Base-by-base conservation (phyloP, 2,888 invertebrate species). In the Melangyna quadrimaculata region DNA sequence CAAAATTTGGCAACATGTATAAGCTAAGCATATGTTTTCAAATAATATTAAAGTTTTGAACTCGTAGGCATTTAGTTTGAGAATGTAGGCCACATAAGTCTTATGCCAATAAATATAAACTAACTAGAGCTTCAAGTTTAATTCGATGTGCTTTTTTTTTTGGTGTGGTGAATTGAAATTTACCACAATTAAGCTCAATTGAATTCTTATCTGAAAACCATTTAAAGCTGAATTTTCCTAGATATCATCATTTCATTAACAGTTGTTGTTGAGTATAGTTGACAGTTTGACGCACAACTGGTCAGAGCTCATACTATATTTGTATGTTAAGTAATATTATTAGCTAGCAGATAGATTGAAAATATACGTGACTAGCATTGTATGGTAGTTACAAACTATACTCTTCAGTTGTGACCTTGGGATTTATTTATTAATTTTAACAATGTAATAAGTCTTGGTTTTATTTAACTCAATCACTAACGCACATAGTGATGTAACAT, bases 341-440 rank as follows among this genome's bases (percentile, higher is more conserved):
- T 53, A 27, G 43, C 32, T 22, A 69, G 57, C 61, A 48, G 74
- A 78, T 70, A 70, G 57, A 22, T 53, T 9, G 8, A 57, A 65
- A 24, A 61, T 3, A 6, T 8, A 55, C 83, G 83, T 83, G 82
- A 67, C 43, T 37, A 14, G 78, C 37, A 65, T 67, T 17, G 2
- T 19, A 48, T 67, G 32, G 14, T 17, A 29, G 53, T 61, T 57
- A 48, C n/a, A n/a, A n/a, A n/a, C n/a, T n/a, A n/a, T n/a, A n/a
- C n/a, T n/a, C 51, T 63, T 65, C 10, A 65, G 71, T 43, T 43
- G 17, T 72, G 78, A 83, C 82, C 82, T 83, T 83, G 78, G 69
- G 32, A 32, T 19, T 63, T 53, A 29, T 29, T 51, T 14, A 48
- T 51, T 24, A 8, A 14, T 65, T 63, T 45, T 43, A 9, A 24